Conservation (phyloP, 2,113 vertebrate species). For the Psittacula cyanocephala region DNA sequence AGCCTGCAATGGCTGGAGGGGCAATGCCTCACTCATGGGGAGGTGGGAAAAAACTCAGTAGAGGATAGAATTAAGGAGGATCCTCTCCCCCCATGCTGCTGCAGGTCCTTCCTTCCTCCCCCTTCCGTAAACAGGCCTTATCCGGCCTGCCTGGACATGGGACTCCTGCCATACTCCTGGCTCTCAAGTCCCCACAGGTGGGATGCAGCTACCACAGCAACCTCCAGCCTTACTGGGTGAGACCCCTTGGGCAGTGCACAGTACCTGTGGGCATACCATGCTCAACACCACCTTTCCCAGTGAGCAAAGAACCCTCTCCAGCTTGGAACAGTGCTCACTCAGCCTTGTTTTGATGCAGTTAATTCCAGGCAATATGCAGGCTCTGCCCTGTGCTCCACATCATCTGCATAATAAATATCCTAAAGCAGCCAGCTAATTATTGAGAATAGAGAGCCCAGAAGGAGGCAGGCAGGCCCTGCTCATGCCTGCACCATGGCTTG, state of each 20-base stretch:
- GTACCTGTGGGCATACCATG: fast-evolving
- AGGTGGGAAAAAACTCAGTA: neutral
- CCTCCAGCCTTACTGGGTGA: neutral
- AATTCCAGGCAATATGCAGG: neutral
- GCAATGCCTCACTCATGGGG: fast-evolving
- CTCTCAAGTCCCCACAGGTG: neutral
- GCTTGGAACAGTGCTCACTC: neutral
- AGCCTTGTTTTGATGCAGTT: neutral
- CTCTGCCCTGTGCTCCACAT: neutral
- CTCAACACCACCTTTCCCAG: neutral
- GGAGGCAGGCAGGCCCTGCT: neutral
- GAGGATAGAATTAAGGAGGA: neutral
- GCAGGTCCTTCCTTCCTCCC: neutral
- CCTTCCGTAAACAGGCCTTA: neutral
- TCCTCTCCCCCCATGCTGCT: neutral
- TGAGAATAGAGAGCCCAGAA: neutral
- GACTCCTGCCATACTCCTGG: neutral
- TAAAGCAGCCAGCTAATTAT: neutral
- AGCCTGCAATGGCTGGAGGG: fast-evolving
- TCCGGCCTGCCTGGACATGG: neutral
- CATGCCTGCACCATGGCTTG: neutral
- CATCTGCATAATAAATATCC: neutral
- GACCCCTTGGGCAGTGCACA: fast-evolving
- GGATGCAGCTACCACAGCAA: neutral
- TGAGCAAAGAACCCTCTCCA: fast-evolving